Conservation (phyloP, 1,140 invertebrate species). For the Anastatus disparis region DNA sequence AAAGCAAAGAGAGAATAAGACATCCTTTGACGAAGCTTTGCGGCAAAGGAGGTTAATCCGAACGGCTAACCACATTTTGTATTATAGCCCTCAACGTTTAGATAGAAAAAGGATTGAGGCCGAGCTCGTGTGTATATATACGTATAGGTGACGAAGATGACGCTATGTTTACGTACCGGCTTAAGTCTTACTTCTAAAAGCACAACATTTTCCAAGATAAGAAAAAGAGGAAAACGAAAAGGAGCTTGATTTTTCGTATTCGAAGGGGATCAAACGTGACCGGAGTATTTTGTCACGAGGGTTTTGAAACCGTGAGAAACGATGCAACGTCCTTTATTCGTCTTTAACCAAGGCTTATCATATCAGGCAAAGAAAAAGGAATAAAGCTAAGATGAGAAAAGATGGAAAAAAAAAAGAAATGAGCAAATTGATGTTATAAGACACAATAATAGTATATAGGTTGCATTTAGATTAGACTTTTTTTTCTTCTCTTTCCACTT, state of each 20-base stretch:
- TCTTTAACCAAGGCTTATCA: background rate
- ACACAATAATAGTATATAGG: no score
- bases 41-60: conserved; percentile 40
- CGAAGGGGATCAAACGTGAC: background rate
- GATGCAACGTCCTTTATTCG: background rate
- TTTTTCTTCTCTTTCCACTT: no score
- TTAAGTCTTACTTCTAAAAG: background rate
- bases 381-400: background rate
- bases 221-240: background rate
- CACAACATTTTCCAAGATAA: background rate
- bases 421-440: background rate
- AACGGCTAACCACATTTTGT: conserved; percentile 41
- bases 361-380: background rate
- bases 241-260: background rate
- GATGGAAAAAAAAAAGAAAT: background rate
- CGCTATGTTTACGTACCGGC: background rate
- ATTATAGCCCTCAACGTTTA: conserved; percentile 37
- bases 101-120: conserved; percentile 36
- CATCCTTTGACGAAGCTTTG: conserved; percentile 9
- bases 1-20: no score
- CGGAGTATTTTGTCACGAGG: background rate
- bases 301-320: background rate
- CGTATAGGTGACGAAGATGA: no score
- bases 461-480: no score
- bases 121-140: no score